These are phyloP conservation scores for Pogonocichla stellata DNA, from an alignment of 2,113 vertebrate species.

Conservation along the genomic window DNA sequence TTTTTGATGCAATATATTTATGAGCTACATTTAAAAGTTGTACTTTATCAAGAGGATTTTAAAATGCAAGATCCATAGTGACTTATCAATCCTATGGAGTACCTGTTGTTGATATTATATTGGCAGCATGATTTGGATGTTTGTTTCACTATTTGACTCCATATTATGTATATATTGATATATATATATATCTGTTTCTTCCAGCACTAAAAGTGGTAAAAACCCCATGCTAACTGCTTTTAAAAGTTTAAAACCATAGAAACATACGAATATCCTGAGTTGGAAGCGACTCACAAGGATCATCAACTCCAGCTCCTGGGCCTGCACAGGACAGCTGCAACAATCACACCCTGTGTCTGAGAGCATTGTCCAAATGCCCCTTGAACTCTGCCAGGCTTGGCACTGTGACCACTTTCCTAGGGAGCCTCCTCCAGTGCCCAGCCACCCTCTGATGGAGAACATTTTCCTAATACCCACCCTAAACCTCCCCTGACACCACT, in stretches of 20 bases:
- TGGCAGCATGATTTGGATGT: neutral
- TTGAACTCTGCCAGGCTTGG: neutral
- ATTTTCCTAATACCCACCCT: neutral
- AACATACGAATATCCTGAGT: neutral
- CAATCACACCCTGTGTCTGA: neutral
- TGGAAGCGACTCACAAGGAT: neutral
- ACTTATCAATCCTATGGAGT: neutral
- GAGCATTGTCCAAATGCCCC: neutral
- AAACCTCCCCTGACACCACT: neutral
- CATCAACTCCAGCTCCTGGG: fast-evolving
- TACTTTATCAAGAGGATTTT: neutral
- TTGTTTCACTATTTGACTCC: neutral
- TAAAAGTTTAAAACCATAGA: neutral
- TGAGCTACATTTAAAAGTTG: neutral
- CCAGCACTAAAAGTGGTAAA: neutral
- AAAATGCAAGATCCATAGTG: neutral
- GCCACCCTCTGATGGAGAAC: neutral
- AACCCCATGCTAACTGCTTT: neutral
- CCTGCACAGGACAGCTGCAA: neutral
- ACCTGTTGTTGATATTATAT: neutral
- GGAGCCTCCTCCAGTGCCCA: neutral
- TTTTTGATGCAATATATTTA: neutral
- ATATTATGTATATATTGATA: neutral
- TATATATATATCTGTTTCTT: neutral
- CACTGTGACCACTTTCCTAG: neutral